Evolutionary conservation across 2,888 invertebrate genomes (phyloP).

Genomic region (Luffia ferchaultella): DNA sequence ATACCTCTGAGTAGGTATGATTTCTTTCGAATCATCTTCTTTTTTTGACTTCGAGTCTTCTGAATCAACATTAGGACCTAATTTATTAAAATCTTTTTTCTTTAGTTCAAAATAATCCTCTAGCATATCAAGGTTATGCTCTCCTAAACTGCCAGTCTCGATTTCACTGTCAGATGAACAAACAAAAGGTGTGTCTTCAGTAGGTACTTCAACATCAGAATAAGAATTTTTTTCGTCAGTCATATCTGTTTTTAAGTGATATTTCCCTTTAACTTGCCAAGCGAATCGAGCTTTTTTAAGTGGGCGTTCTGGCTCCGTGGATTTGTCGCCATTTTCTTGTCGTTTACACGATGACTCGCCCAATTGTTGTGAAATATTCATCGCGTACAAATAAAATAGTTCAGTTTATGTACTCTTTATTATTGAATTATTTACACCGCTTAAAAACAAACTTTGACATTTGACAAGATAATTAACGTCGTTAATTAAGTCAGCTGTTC

Average conservation of each 20-base stretch:
- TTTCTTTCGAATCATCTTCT: too few relatives aligned
- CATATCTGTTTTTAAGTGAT: slow-evolving; percentile 61
- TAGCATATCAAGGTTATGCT: slow-evolving; percentile 43
- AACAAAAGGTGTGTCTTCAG: slow-evolving; percentile 14
- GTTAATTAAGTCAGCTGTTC: slow-evolving; percentile 1
- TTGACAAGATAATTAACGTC: slow-evolving; percentile 10
- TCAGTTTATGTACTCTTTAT: slow-evolving; percentile 12
- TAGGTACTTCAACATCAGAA: slow-evolving; percentile 7
- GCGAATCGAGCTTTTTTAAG: slow-evolving; percentile 72
- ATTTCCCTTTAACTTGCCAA: slow-evolving; percentile 74
- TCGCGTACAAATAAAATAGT: slow-evolving; percentile 20
- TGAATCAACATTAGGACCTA: background rate
- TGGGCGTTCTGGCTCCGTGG: slow-evolving; percentile 62
- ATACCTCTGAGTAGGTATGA: too few relatives aligned
- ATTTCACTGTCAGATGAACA: slow-evolving; percentile 25
- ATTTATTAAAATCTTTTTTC: background rate
- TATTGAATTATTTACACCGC: slow-evolving; percentile 22
- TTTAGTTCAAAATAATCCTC: slow-evolving; percentile 32
- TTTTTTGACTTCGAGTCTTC: too few relatives aligned
- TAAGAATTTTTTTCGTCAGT: slow-evolving; percentile 21
- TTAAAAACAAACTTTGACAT: slow-evolving; percentile 62
- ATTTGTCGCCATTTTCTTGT: slow-evolving; percentile 60
- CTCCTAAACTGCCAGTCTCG: slow-evolving; percentile 12
- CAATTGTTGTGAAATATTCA: slow-evolving; percentile 40
- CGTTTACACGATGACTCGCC: slow-evolving; percentile 58